phyloP scores from a whole-genome alignment of 2,113 vertebrate species.

The Cynoglossus semilaevis region DNA sequence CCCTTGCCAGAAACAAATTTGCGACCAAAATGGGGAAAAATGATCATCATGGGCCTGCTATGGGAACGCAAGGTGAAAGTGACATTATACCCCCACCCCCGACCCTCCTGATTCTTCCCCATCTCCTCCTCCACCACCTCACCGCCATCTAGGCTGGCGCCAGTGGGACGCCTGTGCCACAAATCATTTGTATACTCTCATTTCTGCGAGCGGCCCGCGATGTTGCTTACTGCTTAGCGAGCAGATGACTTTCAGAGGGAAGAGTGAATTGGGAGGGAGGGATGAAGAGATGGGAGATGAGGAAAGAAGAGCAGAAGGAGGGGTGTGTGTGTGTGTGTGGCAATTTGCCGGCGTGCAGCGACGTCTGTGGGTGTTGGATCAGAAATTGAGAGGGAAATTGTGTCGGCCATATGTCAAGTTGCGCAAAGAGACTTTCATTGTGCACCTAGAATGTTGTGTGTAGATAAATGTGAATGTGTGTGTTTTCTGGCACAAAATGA shows the following conservation, averaged over 20 bases:
- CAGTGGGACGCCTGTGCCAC: slow-evolving; percentile 76
- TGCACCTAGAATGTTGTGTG: slow-evolving; percentile 36
- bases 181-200: slow-evolving; percentile 83
- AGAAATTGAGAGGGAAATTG: slow-evolving; percentile 76
- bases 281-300: slow-evolving; percentile 49
- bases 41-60: slow-evolving; percentile 74
- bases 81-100: slow-evolving; percentile 67
- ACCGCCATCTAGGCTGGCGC: slow-evolving; percentile 62
- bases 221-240: slow-evolving; percentile 79
- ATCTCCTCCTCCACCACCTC: slow-evolving; percentile 25
- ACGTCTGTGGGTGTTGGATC: slow-evolving; percentile 71
- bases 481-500: slow-evolving; percentile 50
- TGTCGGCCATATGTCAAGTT: slow-evolving; percentile 74
- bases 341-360: slow-evolving; percentile 66
- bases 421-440: slow-evolving; percentile 64
- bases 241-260: slow-evolving; percentile 79
- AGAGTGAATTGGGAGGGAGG: slow-evolving; percentile 61
- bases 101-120: slow-evolving; percentile 13
- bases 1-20: slow-evolving; percentile 73
- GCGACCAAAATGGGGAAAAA: slow-evolving; percentile 79
- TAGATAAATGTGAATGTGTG: slow-evolving; percentile 29
- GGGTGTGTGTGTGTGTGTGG: slow-evolving; percentile 26
- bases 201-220: slow-evolving; percentile 71
- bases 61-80: slow-evolving; percentile 82
- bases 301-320: slow-evolving; percentile 32